Conservation (phyloP, 2,888 invertebrate genomes). For the Parnassius orleans region DNA sequence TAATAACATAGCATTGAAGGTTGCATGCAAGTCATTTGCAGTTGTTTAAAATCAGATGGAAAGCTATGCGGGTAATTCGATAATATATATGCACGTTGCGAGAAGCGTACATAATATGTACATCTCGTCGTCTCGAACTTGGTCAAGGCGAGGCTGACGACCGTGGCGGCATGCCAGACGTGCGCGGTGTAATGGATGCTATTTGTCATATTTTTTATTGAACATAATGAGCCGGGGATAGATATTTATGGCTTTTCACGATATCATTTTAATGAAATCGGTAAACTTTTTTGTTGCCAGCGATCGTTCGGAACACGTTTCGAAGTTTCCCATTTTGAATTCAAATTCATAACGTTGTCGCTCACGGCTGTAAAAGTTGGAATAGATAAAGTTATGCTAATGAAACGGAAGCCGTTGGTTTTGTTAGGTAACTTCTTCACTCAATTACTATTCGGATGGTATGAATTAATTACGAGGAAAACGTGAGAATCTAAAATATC, state of each 20-base stretch:
- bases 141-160: conserved; percentile 75
- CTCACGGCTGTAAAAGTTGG: conserved; percentile 6
- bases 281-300: conserved; percentile 3
- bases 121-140: conserved; percentile 55
- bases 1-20: neutral
- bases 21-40: neutral
- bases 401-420: conserved; percentile 17
- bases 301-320: conserved; percentile 3
- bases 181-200: conserved; percentile 51
- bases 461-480: conserved; percentile 12
- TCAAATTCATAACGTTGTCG: conserved; percentile 8
- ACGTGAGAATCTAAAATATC: conserved; percentile 11
- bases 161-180: conserved; percentile 72
- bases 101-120: conserved; percentile 46
- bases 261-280: conserved; percentile 14
- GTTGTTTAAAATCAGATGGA: conserved; percentile 15
- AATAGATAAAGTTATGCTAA: conserved; percentile 21
- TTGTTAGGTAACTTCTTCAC: conserved; percentile 16
- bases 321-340: conserved; percentile 6
- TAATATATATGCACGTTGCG: conserved; percentile 54
- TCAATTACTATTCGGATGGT: conserved; percentile 12
- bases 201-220: conserved; percentile 66
- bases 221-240: conserved; percentile 49
- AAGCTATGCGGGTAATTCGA: conserved; percentile 20
- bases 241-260: conserved; percentile 34